These are phyloP conservation scores for Ostrea edulis DNA, from an alignment of 1,140 invertebrate genomes.

Conservation along the genomic window DNA sequence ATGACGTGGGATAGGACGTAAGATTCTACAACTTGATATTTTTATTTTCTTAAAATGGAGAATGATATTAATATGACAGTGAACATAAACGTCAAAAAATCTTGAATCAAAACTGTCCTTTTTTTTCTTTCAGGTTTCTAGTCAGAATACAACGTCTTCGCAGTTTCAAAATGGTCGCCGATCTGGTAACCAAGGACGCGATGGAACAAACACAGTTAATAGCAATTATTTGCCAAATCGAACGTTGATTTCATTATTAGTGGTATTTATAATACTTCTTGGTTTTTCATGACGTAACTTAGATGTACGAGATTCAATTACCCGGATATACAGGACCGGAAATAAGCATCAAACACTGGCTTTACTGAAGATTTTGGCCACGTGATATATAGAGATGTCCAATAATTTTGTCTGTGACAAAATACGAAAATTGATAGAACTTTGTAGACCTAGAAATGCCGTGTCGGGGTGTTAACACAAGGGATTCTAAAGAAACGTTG, in stretches of 20 bases:
- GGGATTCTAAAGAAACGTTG: neutral
- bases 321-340: too few relatives aligned
- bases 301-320: neutral
- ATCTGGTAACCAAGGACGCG: neutral
- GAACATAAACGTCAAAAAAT: too few relatives aligned
- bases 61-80: too few relatives aligned
- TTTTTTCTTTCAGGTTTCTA: conserved; percentile 18
- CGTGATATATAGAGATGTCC: neutral
- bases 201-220: neutral
- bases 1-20: too few relatives aligned
- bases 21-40: too few relatives aligned
- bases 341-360: neutral
- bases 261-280: neutral
- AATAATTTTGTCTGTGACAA: neutral
- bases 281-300: neutral
- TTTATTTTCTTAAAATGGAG: too few relatives aligned
- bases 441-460: neutral
- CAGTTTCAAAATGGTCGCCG: neutral
- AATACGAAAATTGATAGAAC: neutral
- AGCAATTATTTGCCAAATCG: neutral
- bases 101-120: neutral
- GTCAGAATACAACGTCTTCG: neutral
- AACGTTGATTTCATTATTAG: neutral
- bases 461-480: neutral
- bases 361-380: neutral